Evolutionary conservation across 1,140 invertebrate species (phyloP).

Genomic region (Neodiprion virginianus): DNA sequence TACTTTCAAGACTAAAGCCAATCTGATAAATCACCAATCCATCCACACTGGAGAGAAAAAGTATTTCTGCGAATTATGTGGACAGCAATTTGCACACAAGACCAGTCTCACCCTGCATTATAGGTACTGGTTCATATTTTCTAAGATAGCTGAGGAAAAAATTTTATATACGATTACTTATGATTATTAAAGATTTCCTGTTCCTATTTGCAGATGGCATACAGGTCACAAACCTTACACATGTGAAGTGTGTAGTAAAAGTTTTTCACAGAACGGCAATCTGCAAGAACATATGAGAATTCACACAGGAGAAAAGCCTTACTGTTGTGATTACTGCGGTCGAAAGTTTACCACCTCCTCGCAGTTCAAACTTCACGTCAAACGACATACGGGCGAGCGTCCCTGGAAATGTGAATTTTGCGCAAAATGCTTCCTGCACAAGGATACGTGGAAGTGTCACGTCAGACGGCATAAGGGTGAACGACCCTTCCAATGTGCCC

Average conservation of each 20-base stretch:
- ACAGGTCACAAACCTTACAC: conserved; percentile 68
- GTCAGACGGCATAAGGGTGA: conserved; percentile 69
- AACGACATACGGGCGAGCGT: conserved; percentile 69
- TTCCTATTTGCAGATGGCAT: conserved; percentile 50
- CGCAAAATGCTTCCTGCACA: conserved; percentile 70
- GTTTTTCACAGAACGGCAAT: conserved; percentile 70
- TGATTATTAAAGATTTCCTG: conserved; percentile 16
- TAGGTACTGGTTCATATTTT: conserved; percentile 50
- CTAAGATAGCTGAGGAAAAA: not conserved
- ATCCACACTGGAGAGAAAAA: conserved; percentile 76
- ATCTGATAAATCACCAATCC: conserved; percentile 72
- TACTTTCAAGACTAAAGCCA: conserved; percentile 75
- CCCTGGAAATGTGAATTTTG: conserved; percentile 70
- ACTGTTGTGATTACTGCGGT: conserved; percentile 71
- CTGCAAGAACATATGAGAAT: conserved; percentile 68
- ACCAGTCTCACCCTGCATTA: conserved; percentile 74
- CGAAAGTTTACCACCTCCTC: conserved; percentile 75
- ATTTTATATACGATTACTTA: conserved; percentile 12
- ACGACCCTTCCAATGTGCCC: conserved; percentile 68
- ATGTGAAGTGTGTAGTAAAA: conserved; percentile 68
- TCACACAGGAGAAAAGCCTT: conserved; percentile 71
- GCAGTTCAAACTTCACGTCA: conserved; percentile 69
- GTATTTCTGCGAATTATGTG: conserved; percentile 78
- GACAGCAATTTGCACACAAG: conserved; percentile 77
- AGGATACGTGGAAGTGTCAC: conserved; percentile 70